A percentile compares a stretch with the other conserved stretches of the same genome.
Evolutionary conservation across 2,797 vertebrate genomes (phyloP).

Genomic region (Sebastes hopkinsi): DNA sequence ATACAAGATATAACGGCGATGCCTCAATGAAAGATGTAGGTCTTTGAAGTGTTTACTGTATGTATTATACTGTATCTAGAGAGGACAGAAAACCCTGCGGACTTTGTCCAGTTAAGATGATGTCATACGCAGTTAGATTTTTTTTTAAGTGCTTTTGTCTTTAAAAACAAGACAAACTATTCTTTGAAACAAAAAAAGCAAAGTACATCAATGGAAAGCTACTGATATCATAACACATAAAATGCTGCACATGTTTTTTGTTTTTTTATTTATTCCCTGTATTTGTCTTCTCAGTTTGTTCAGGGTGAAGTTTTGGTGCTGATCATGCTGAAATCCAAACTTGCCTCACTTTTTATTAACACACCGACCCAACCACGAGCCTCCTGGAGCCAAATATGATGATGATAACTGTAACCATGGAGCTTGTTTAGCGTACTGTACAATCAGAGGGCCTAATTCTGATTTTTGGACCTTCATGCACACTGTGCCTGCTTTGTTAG

Average conservation of each 20-base stretch:
- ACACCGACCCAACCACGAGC: constrained; percentile 44
- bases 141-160: constrained; percentile 68
- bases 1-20: background rate
- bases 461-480: constrained; percentile 67
- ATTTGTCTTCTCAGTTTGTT: constrained; percentile 52
- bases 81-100: constrained; percentile 37
- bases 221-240: constrained; percentile 65
- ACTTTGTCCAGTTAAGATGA: constrained; percentile 68
- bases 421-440: constrained; percentile 75
- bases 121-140: constrained; percentile 64
- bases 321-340: constrained; percentile 64
- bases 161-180: constrained; percentile 48
- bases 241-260: constrained; percentile 53
- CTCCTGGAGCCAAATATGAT: constrained; percentile 56
- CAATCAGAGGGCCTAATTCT: constrained; percentile 76
- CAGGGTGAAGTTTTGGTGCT: constrained; percentile 70
- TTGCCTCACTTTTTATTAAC: constrained; percentile 55
- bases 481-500: constrained; percentile 71
- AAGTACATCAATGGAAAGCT: constrained; percentile 59
- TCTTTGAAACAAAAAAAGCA: constrained; percentile 44
- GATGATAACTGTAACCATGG: constrained; percentile 41
- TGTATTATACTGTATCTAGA: constrained; percentile 73
- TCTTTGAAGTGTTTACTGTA: constrained; percentile 57
- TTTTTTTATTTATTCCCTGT: constrained; percentile 66
- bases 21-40: constrained; percentile 19